Evolutionary conservation across 1,140 invertebrate species (phyloP), one percentile per base, ranked within the genome.

Genomic region (Drosophila chauvacae): DNA sequence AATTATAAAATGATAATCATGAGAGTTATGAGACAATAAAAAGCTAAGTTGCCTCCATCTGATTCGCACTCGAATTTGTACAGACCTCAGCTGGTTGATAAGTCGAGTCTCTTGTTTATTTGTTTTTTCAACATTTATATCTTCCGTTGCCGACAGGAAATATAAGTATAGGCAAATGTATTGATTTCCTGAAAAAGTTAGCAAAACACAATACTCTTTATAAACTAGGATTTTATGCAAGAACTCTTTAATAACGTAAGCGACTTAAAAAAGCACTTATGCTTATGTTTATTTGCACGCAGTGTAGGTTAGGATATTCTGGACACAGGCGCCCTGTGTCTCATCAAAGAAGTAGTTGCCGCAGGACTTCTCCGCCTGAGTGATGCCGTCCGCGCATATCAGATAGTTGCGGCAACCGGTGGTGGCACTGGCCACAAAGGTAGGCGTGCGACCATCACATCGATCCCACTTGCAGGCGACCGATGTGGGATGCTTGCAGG

Each of bases 261-360:
- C 7, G 13, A 2, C 13, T 14, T 20, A 16, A 20, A 9, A 5
- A 4, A 37, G 33, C 51, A 5, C 13, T 1, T 20, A 20, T 18
- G 26, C 26, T 42, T 71, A 16, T n/a, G 10, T 28, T 35, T 55
- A 16, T 26, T 28, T 59, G 41, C 83, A 87, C 4, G 64, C 48
- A 0, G 39, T 20, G 41, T 76, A 82, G 1, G 18, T 70, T 10
- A 76, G 33, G 9, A 88, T 47, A 11, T 39, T 16, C 0, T 10
- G 4, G 1, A 84, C 69, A 50, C 84, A 88, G 9, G 20, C 56
- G 9, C 51, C 85, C 18, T 63, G 39, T 0, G 35, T 42, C 37
- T 84, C 85, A 26, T 84, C 69, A 45, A 88, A 88, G 42, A 88
- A 88, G 41, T 39, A 60, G 20, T 88, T 88, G 39, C 81, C 81